Evolutionary conservation across 2,113 vertebrate species (phyloP).

Genomic region (Melanerpes formicivorus): DNA sequence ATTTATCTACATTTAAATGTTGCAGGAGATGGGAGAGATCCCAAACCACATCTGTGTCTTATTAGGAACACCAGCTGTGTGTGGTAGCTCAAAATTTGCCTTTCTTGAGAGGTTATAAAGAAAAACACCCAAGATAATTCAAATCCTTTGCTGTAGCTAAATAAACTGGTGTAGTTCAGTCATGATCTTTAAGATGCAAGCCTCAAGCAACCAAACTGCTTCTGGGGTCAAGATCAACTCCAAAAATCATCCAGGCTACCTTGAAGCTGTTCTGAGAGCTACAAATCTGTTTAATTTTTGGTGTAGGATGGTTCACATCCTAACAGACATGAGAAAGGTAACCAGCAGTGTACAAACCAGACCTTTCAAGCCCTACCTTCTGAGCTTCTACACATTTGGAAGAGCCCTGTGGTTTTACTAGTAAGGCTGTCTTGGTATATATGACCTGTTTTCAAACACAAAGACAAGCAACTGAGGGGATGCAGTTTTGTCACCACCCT

Average conservation of each 20-base stretch:
- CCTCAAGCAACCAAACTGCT: background rate
- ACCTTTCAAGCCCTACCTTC: background rate
- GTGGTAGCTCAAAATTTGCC: slow-evolving; percentile 45
- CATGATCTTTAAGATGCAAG: background rate
- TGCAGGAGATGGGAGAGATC: slow-evolving; percentile 71
- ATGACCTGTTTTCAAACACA: background rate
- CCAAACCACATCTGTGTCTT: slow-evolving; percentile 73
- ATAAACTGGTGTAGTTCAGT: slow-evolving; percentile 30
- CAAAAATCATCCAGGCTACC: background rate
- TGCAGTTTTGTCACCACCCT: background rate
- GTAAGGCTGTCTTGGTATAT: background rate
- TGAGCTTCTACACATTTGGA: background rate
- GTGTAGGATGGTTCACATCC: background rate
- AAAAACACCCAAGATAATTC: slow-evolving; percentile 6
- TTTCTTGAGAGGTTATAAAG: slow-evolving; percentile 37
- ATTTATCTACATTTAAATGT: slow-evolving; percentile 77
- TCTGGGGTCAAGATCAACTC: background rate
- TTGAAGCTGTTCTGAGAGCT: background rate
- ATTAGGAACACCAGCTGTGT: slow-evolving; percentile 75
- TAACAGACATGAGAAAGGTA: background rate
- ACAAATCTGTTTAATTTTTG: background rate
- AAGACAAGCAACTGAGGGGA: background rate
- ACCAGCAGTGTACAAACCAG: background rate
- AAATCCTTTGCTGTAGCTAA: slow-evolving; percentile 23
- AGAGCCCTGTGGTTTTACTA: background rate